Conservation (phyloP, 2,113 vertebrate genomes). For the Planiliza haematocheilus region DNA sequence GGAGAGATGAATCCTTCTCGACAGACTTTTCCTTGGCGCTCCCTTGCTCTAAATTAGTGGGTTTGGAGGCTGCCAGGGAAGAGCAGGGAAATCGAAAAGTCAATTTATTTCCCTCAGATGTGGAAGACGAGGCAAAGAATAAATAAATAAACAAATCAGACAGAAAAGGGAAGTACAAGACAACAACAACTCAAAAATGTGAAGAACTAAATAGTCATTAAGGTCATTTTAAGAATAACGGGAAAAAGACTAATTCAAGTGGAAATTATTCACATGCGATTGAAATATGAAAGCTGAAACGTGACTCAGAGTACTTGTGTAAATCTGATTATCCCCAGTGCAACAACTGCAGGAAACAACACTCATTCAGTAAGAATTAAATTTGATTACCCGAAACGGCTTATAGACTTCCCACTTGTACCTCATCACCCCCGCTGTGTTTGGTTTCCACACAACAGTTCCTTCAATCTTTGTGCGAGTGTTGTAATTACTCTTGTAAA, state of each 20-base stretch:
- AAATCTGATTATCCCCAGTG: background rate
- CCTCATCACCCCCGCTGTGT: background rate
- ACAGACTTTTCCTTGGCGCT: slow-evolving; percentile 53
- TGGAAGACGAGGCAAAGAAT: slow-evolving; percentile 5
- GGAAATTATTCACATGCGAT: background rate
- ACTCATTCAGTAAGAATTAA: background rate
- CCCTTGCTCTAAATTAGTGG: slow-evolving; percentile 55
- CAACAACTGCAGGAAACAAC: background rate
- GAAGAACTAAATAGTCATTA: slow-evolving; percentile 6
- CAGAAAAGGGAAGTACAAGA: background rate
- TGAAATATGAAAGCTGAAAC: slow-evolving; percentile 3
- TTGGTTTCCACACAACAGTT: background rate
- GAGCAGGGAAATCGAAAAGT: slow-evolving; percentile 38
- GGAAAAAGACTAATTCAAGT: background rate
- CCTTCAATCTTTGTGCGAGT: background rate
- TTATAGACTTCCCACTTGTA: background rate
- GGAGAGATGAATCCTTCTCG: slow-evolving; percentile 67
- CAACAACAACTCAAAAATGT: slow-evolving; percentile 7
- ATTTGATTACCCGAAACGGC: slow-evolving; percentile 9
- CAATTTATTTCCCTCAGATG: slow-evolving; percentile 29
- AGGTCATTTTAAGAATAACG: background rate
- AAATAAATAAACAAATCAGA: slow-evolving; percentile 6
- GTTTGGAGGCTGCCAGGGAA: slow-evolving; percentile 19
- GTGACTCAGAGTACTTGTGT: background rate
- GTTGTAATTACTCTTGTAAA: background rate